Evolutionary conservation across 92 coral and sea anemone species (phyloP).

Genomic region (Plumapathes pennacea): DNA sequence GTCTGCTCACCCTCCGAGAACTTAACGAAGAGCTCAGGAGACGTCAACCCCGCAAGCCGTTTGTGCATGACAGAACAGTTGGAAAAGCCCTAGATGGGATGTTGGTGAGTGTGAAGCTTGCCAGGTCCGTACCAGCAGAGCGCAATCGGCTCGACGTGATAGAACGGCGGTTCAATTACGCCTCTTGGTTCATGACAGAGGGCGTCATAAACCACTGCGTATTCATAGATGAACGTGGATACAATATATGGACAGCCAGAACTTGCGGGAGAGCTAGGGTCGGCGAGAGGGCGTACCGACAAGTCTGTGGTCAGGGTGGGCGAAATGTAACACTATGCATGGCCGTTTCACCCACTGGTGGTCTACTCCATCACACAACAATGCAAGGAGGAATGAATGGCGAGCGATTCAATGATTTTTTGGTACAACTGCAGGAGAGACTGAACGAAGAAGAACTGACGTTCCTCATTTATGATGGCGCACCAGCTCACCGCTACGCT

Average conservation of each 20-base stretch:
- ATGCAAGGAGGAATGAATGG: slow-evolving; percentile 41
- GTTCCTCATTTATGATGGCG: slow-evolving; percentile 23
- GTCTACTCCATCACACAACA: slow-evolving; percentile 39
- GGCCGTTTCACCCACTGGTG: slow-evolving; percentile 30
- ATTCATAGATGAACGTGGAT: slow-evolving; percentile 36
- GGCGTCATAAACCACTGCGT: slow-evolving; percentile 15
- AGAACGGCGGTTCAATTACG: slow-evolving; percentile 17
- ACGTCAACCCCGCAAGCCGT: slow-evolving; percentile 37
- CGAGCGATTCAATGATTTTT: slow-evolving; percentile 28
- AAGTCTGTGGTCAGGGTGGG: slow-evolving; percentile 43
- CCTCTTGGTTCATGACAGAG: slow-evolving; percentile 25
- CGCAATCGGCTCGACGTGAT: slow-evolving; percentile 36
- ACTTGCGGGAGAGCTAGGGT: slow-evolving; percentile 42
- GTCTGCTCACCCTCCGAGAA: slow-evolving; percentile 32
- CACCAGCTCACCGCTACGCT: slow-evolving; percentile 25
- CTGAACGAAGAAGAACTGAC: slow-evolving; percentile 41
- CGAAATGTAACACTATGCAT: slow-evolving; percentile 23
- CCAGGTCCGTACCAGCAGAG: slow-evolving; percentile 46
- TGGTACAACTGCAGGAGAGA: slow-evolving; percentile 24
- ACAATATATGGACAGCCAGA: slow-evolving; percentile 44
- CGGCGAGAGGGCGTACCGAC: slow-evolving; percentile 49
- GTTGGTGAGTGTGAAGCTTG: too few relatives aligned
- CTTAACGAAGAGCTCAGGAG: slow-evolving; percentile 41
- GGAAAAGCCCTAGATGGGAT: slow-evolving; percentile 43
- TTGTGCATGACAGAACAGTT: slow-evolving; percentile 27